These are phyloP conservation scores for Neria commutata DNA, from an alignment of 2,888 invertebrate species.

Conservation along the genomic window DNA sequence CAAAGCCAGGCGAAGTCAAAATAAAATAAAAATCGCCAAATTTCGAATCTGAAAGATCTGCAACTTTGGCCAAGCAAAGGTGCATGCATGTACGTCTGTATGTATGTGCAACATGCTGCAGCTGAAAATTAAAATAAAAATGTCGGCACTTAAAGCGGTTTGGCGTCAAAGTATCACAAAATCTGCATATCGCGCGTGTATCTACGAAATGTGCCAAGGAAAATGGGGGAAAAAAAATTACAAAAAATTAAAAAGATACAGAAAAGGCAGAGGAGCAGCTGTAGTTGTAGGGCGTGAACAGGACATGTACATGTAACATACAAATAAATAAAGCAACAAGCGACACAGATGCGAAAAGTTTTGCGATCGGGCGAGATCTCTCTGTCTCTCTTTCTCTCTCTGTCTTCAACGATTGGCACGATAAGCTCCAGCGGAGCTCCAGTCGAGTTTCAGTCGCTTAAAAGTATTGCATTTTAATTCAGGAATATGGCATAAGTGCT, in stretches of 20 bases:
- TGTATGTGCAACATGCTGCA: not conserved
- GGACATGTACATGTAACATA: slow-evolving; percentile 44
- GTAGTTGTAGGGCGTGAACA: not conserved
- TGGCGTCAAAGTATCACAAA: not conserved
- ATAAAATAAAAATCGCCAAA: too few relatives aligned
- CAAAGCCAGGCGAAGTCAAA: too few relatives aligned
- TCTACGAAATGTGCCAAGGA: too few relatives aligned
- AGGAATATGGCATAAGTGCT: too few relatives aligned
- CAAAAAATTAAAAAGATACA: too few relatives aligned
- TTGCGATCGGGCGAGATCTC: not conserved
- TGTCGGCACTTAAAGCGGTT: not conserved
- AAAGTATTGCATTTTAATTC: slow-evolving; percentile 2
- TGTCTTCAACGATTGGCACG: too few relatives aligned
- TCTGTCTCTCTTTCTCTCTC: too few relatives aligned
- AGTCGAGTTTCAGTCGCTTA: not conserved
- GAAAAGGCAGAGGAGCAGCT: too few relatives aligned
- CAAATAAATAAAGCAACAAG: slow-evolving; percentile 36
- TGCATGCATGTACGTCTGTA: not conserved
- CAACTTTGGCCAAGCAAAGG: not conserved
- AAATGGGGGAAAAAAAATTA: too few relatives aligned
- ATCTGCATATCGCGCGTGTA: not conserved
- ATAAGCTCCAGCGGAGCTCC: too few relatives aligned
- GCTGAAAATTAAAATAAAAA: not conserved
- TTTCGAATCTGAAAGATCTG: slow-evolving; percentile 1
- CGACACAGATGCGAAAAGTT: slow-evolving; percentile 9